Percentiles rank a stretch among this genome's conserved stretches.
Conservation (phyloP, 2,888 invertebrate genomes). For the Hylaea fasciaria region DNA sequence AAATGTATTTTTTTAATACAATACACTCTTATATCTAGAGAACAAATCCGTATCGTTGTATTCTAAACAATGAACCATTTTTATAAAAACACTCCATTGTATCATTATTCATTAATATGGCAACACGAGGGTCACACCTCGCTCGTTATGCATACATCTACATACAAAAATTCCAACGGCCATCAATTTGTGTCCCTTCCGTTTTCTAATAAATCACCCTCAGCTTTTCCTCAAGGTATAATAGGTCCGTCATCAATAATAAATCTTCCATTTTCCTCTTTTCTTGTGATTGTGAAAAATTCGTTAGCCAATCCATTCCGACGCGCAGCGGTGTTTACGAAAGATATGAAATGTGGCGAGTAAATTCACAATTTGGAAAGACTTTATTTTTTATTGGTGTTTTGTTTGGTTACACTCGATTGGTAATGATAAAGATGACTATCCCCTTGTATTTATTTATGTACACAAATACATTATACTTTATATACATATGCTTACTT, state of each 20-base stretch:
- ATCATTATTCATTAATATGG: background rate
- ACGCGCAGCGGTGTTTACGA: conserved; percentile 24
- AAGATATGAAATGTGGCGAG: conserved; percentile 10
- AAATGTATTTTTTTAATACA: background rate
- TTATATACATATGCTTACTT: no score
- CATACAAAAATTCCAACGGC: conserved; percentile 27
- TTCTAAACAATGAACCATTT: background rate
- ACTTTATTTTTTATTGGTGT: background rate
- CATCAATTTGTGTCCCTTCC: conserved; percentile 39
- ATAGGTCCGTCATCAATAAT: conserved; percentile 41
- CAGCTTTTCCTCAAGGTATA: conserved; percentile 34
- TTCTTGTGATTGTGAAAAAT: conserved; percentile 36
- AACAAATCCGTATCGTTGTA: no score
- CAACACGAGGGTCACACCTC: background rate
- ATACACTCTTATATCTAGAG: background rate
- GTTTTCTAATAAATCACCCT: conserved; percentile 40
- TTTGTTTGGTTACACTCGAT: background rate
- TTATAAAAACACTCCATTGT: background rate
- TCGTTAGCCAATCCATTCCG: conserved; percentile 29
- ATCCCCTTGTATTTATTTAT: no score
- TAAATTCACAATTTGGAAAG: conserved; percentile 1
- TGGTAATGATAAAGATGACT: no score
- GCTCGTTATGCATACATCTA: conserved; percentile 22
- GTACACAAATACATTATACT: no score
- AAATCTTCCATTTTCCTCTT: conserved; percentile 37